A percentile compares a stretch with the other conserved stretches of the same genome.
phyloP scores from a whole-genome alignment of 2,888 invertebrate genomes.

The Clepsis dumicolana region DNA sequence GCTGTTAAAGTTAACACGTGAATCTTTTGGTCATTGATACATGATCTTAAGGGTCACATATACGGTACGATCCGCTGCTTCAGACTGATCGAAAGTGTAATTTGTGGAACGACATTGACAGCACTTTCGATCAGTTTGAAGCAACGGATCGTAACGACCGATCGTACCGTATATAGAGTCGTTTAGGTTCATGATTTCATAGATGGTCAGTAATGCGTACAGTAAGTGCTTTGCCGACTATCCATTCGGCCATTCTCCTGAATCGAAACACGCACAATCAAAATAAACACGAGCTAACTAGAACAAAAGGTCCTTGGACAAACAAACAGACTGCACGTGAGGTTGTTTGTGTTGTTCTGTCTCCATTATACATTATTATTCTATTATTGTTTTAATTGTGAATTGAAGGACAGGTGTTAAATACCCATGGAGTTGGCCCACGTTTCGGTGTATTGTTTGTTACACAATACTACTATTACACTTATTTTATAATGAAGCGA shows the following conservation, averaged over 20 bases:
- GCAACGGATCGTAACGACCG: too few relatives aligned
- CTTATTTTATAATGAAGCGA: not conserved
- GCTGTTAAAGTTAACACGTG: too few relatives aligned
- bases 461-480: not conserved
- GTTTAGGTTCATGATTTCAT: too few relatives aligned
- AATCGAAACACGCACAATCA: not conserved
- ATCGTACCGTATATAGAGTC: too few relatives aligned
- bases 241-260: not conserved
- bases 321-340: not conserved
- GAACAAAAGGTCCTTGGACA: conserved; percentile 8
- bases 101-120: too few relatives aligned
- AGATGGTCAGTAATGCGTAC: too few relatives aligned
- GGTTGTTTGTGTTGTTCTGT: not conserved
- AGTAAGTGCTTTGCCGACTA: not conserved
- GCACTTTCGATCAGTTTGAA: too few relatives aligned
- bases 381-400: not conserved
- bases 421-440: not conserved
- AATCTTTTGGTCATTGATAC: too few relatives aligned
- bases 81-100: too few relatives aligned
- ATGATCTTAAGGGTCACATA: too few relatives aligned
- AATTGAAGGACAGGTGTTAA: conserved; percentile 1
- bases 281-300: not conserved
- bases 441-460: not conserved
- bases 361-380: not conserved
- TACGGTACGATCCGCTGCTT: too few relatives aligned